Evolutionary conservation across 2,888 invertebrate genomes (phyloP), one percentile per base, ranked within the genome.

Genomic region (Terebella lapidaria): DNA sequence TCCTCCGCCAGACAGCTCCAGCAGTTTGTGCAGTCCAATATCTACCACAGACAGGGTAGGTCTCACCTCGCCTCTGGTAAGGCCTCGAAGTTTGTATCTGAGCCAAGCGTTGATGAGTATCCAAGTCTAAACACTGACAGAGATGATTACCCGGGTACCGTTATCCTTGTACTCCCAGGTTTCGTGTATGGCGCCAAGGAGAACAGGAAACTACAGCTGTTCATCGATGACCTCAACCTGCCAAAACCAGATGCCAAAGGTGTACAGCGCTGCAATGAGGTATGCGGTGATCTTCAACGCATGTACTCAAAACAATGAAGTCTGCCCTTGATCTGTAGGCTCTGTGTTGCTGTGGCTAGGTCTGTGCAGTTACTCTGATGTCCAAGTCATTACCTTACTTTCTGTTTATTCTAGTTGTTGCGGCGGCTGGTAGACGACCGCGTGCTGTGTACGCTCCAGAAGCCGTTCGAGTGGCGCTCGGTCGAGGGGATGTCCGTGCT

Each of bases 131-230:
- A n/a, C n/a, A n/a, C n/a, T n/a, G n/a, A n/a, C n/a, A n/a, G n/a
- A n/a, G n/a, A n/a, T n/a, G n/a, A n/a, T n/a, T n/a, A n/a, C n/a
- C n/a, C n/a, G n/a, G n/a, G n/a, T n/a, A n/a, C n/a, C n/a, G n/a
- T n/a, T n/a, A n/a, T n/a, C n/a, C n/a, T n/a, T n/a, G n/a, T n/a
- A n/a, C 18, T 22, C 45, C 0, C 28, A 74, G 77, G 81, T n/a
- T 80, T 78, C 72, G 78, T 79, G 27, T 80, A 78, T 68, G 81
- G 81, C 22, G 80, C 79, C 5, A 76, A 75, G 59, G 78, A 79
- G 49, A 76, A 74, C 62, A 80, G 78, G 69, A 74, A 72, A 55
- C 66, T 81, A 46, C 74, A 74, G 60, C 70, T 80, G 65, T 79
- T 80, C 60, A 76, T 81, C 56, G 80, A 81, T 67, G 81, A 81